A percentile compares a stretch with the other conserved stretches of the same genome.
phyloP scores from a whole-genome alignment of 2,888 invertebrate species.

The Copidosoma aretas region DNA sequence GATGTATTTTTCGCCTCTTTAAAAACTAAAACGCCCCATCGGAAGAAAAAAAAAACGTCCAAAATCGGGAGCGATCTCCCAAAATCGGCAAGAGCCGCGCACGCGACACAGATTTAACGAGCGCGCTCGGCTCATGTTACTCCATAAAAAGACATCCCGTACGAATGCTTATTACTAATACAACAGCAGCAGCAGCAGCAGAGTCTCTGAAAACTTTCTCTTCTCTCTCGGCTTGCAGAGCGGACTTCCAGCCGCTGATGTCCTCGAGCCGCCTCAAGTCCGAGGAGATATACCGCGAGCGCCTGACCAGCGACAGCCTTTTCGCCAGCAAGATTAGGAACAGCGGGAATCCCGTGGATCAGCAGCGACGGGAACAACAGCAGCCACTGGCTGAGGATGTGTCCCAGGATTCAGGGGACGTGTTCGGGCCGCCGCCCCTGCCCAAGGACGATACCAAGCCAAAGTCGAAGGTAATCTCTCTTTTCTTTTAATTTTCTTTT shows the following conservation, averaged over 20 bases:
- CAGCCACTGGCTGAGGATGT: conserved; percentile 24
- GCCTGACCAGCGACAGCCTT: conserved; percentile 51
- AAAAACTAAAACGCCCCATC: no score
- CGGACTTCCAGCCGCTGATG: conserved; percentile 50
- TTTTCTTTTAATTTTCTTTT: no score
- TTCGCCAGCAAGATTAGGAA: conserved; percentile 40
- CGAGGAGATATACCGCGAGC: conserved; percentile 56
- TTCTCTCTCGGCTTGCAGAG: conserved; percentile 43
- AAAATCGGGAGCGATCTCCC: not conserved
- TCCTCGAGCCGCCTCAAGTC: conserved; percentile 53
- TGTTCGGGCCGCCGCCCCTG: conserved; percentile 59
- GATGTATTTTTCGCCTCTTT: no score
- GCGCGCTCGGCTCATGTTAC: not conserved
- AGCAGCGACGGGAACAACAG: not conserved
- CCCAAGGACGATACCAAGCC: conserved; percentile 47
- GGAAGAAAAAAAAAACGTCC: no score
- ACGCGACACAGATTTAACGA: conserved; percentile 1
- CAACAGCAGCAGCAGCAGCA: not conserved
- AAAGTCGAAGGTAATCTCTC: conserved; percentile 49
- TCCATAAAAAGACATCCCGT: not conserved
- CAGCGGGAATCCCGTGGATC: conserved; percentile 6
- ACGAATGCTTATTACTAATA: not conserved
- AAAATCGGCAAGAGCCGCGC: not conserved
- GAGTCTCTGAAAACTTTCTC: conserved; percentile 20
- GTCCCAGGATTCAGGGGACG: conserved; percentile 38